Evolutionary conservation across 92 coral and sea anemone genomes (phyloP).

Genomic region (Blastomussa wellsi): DNA sequence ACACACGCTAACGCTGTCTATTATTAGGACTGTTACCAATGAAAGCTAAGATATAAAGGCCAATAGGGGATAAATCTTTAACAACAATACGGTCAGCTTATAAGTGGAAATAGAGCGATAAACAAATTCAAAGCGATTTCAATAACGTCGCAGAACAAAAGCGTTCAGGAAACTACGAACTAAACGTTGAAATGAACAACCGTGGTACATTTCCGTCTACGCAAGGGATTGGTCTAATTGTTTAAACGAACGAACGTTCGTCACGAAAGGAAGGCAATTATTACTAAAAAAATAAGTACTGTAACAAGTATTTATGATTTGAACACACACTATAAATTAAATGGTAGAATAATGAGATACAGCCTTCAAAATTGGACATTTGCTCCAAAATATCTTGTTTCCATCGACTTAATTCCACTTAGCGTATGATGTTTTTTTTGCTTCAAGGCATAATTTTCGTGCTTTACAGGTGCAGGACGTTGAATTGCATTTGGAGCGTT

Average conservation of each 20-base stretch:
- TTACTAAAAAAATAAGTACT: neutral
- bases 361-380: too few species aligned
- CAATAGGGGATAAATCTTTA: neutral
- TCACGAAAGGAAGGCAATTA: neutral
- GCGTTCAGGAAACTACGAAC: neutral
- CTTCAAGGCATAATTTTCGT: neutral
- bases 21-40: neutral
- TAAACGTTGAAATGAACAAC: constrained; percentile 10
- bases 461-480: neutral
- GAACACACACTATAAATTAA: neutral
- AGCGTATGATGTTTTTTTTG: neutral
- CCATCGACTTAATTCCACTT: neutral
- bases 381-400: neutral
- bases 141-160: neutral
- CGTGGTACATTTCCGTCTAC: neutral
- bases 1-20: neutral
- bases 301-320: neutral
- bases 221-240: neutral
- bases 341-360: neutral
- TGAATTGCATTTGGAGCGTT: neutral
- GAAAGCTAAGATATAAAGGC: neutral
- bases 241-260: neutral
- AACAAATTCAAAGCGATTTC: constrained; percentile 1
- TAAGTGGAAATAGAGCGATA: neutral
- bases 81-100: neutral